Evolutionary conservation across 2,797 vertebrate genomes (phyloP).

Genomic region (Lycodopsis pacificus): DNA sequence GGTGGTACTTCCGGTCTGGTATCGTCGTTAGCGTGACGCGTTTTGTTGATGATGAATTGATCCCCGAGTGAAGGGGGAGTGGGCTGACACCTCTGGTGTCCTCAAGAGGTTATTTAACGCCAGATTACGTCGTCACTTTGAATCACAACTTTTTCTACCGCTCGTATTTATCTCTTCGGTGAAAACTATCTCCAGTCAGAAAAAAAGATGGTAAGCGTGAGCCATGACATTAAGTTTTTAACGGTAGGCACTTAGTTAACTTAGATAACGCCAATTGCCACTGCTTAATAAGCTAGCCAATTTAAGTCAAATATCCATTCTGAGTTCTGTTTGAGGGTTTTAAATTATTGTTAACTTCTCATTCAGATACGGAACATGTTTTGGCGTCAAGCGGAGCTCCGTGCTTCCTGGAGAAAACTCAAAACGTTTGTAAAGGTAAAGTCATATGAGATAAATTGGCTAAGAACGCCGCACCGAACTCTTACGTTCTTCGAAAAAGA

Average conservation of each 20-base stretch:
- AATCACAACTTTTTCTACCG: accelerated
- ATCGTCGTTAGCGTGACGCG: accelerated
- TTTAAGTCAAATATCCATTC: accelerated
- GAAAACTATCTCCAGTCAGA: not conserved
- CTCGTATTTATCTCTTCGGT: not conserved
- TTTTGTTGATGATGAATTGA: not conserved
- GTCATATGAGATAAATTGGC: not conserved
- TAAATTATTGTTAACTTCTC: not conserved
- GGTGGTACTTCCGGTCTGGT: not conserved
- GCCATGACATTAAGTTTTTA: not conserved
- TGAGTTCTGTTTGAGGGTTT: not conserved
- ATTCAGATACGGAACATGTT: conserved; percentile 71
- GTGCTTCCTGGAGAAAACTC: conserved; percentile 77
- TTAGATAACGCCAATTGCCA: not conserved
- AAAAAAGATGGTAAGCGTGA: conserved; percentile 34
- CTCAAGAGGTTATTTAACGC: not conserved
- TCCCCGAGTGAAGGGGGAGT: not conserved
- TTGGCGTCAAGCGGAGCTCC: conserved; percentile 62
- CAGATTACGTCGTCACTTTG: not conserved
- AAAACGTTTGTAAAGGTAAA: conserved; percentile 84
- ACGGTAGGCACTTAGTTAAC: not conserved
- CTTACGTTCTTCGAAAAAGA: too few species aligned
- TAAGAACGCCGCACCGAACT: not conserved
- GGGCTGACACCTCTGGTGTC: not conserved
- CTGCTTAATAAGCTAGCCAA: not conserved